Evolutionary conservation across 2,888 invertebrate species (phyloP).

Genomic region (Hermaeophaga mercurialis): DNA sequence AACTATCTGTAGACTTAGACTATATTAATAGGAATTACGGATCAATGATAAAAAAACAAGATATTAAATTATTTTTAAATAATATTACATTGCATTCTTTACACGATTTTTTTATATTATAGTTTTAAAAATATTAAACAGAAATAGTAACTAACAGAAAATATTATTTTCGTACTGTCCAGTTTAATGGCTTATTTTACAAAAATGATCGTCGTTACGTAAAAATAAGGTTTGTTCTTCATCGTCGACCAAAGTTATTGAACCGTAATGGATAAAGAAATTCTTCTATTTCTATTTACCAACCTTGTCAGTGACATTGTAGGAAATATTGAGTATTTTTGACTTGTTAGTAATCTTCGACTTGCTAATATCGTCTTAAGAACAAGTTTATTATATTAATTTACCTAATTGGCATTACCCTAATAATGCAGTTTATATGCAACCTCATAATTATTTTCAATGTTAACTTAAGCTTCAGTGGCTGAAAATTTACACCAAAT

Average conservation of each 20-base stretch:
- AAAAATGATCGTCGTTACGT: no score
- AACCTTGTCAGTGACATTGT: constrained; percentile 6
- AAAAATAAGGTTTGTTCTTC: no score
- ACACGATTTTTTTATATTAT: no score
- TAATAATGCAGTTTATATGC: constrained; percentile 24
- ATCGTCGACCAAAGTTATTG: neutral
- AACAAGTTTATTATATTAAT: constrained; percentile 21
- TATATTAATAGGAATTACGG: neutral
- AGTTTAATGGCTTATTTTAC: no score
- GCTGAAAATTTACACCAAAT: constrained; percentile 17
- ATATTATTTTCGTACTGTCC: no score
- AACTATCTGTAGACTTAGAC: neutral
- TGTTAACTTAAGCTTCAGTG: constrained; percentile 14
- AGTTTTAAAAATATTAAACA: no score
- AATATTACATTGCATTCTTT: no score
- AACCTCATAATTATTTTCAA: constrained; percentile 18
- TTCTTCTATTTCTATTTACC: neutral
- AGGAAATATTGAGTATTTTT: neutral
- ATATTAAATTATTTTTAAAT: no score
- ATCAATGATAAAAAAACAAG: neutral
- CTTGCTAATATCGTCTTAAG: neutral
- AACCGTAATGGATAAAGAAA: neutral
- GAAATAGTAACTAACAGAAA: no score
- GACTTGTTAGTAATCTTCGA: neutral
- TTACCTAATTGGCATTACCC: constrained; percentile 23